Evolutionary conservation across 2,888 invertebrate genomes (phyloP).

Genomic region (Cheilosia vernalis): DNA sequence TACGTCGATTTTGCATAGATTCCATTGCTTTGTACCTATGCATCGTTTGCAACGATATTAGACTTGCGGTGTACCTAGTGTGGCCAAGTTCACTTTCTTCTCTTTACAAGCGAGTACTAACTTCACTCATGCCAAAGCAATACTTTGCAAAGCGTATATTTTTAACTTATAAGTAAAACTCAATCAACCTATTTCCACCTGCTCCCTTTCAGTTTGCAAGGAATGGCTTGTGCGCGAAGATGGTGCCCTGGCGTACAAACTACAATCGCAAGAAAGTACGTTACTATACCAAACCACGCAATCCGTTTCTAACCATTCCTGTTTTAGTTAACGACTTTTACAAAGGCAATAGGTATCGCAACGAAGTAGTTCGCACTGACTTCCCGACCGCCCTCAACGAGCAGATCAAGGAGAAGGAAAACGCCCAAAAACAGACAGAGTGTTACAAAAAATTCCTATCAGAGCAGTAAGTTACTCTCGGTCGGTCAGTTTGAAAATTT

Average conservation of each 20-base stretch:
- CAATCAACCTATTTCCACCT: not conserved
- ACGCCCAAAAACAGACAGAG: conserved; percentile 86
- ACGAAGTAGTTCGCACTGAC: conserved; percentile 91
- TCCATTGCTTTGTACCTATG: no score
- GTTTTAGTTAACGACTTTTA: conserved; percentile 89
- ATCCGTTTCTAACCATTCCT: conserved; percentile 15
- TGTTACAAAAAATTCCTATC: conserved; percentile 84
- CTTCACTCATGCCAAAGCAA: no score
- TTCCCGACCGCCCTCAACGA: conserved; percentile 90
- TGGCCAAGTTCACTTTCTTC: no score
- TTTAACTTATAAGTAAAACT: not conserved
- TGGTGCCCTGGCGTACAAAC: conserved; percentile 90
- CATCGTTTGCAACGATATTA: no score
- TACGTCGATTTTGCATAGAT: no score
- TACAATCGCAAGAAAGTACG: conserved; percentile 93
- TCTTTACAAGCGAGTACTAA: no score
- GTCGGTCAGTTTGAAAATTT: not conserved
- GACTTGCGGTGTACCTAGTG: no score
- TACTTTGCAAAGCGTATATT: no score
- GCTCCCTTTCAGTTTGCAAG: conserved; percentile 86
- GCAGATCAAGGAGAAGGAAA: conserved; percentile 88
- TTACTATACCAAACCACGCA: conserved; percentile 58
- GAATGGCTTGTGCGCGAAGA: conserved; percentile 94
- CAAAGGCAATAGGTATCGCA: conserved; percentile 89
- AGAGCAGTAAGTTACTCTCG: conserved; percentile 86